phyloP scores from a whole-genome alignment of 2,888 invertebrate species.

The Drosophila colorata region DNA sequence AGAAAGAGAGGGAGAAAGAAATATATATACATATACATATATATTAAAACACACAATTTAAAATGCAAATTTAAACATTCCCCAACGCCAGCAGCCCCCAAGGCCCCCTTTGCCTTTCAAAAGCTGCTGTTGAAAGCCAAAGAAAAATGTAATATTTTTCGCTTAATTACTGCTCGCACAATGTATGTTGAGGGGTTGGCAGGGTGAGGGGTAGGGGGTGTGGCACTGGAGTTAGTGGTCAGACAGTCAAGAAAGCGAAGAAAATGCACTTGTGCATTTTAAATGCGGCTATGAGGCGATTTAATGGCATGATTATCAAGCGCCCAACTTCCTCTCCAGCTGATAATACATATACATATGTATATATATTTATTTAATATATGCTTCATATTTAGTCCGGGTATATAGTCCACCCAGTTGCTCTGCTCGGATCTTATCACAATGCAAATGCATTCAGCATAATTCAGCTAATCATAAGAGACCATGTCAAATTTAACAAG shows the following conservation, averaged over 20 bases:
- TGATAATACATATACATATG: constrained; percentile 10
- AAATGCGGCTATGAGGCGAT: constrained; percentile 36
- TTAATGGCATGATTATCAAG: constrained; percentile 68
- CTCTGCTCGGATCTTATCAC: constrained; percentile 56
- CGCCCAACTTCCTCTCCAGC: constrained; percentile 29
- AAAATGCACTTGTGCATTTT: constrained; percentile 56
- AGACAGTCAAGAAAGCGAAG: constrained; percentile 48
- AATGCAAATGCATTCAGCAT: constrained; percentile 62
- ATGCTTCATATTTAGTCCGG: not conserved
- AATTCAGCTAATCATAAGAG: constrained; percentile 76
- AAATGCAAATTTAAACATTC: constrained; percentile 72
- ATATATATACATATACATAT: constrained; percentile 54
- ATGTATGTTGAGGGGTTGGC: constrained; percentile 19
- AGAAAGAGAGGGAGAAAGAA: constrained; percentile 29
- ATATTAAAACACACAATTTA: constrained; percentile 71
- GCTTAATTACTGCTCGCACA: constrained; percentile 62
- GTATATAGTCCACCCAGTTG: not conserved
- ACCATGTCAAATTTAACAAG: constrained; percentile 72
- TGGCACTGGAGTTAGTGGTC: constrained; percentile 29
- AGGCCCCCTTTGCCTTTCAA: constrained; percentile 1
- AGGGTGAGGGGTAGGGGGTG: not conserved
- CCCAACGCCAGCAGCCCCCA: constrained; percentile 19
- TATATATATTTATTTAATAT: not conserved
- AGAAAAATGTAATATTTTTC: constrained; percentile 65
- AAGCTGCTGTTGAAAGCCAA: constrained; percentile 63